phyloP scores from a whole-genome alignment of 2,113 vertebrate genomes.

The Pungitius pungitius region DNA sequence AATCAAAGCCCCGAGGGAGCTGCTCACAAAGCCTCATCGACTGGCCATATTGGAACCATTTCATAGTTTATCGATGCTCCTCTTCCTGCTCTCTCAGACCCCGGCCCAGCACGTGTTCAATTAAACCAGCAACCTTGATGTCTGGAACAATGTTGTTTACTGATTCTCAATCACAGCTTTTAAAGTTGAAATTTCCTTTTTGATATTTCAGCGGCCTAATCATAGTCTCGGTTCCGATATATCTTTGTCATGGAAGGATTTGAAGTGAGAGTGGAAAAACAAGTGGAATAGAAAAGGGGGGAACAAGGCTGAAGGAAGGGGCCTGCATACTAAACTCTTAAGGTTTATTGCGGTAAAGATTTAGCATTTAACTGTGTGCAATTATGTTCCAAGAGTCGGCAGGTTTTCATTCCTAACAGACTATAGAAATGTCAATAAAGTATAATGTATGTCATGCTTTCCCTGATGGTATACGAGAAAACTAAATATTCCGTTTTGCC shows the following conservation, averaged over 20 bases:
- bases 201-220: slow-evolving; percentile 44
- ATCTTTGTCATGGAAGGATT: slow-evolving; percentile 49
- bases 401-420: slow-evolving; percentile 9
- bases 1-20: slow-evolving; percentile 76
- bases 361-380: neutral
- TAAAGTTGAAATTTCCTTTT: neutral
- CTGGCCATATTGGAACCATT: slow-evolving; percentile 78
- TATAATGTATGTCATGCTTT: neutral
- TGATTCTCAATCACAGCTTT: slow-evolving; percentile 31
- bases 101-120: slow-evolving; percentile 70
- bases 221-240: slow-evolving; percentile 54
- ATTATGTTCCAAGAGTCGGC: neutral
- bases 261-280: slow-evolving; percentile 32
- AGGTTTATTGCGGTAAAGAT: slow-evolving; percentile 10
- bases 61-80: slow-evolving; percentile 82
- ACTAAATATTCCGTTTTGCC: neutral
- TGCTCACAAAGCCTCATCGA: slow-evolving; percentile 78
- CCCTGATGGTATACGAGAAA: neutral
- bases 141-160: slow-evolving; percentile 58
- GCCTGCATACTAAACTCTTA: slow-evolving; percentile 7
- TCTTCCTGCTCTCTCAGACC: slow-evolving; percentile 71
- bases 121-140: slow-evolving; percentile 80
- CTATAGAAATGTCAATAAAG: neutral
- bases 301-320: slow-evolving; percentile 10
- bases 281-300: slow-evolving; percentile 11